Evolutionary conservation across 1,140 invertebrate genomes (phyloP).

Genomic region (Rhagoletis zephyria): DNA sequence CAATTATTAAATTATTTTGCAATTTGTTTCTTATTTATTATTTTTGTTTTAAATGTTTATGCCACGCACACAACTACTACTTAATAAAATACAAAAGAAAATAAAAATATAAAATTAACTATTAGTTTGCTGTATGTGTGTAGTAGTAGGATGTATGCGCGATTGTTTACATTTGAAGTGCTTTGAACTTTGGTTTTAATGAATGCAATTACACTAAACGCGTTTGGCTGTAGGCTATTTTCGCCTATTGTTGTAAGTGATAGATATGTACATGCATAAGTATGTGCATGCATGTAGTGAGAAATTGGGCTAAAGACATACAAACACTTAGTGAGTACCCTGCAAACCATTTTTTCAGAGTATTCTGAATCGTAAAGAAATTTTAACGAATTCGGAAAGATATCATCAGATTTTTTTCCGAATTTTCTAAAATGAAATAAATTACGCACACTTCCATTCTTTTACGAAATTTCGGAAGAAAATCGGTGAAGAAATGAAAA

Average conservation of each 20-base stretch:
- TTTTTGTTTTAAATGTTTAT: conserved; percentile 2
- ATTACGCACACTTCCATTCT: no score
- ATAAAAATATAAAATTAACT: conserved; percentile 34
- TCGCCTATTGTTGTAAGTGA: not conserved
- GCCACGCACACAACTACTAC: conserved; percentile 39
- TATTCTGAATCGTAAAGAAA: no score
- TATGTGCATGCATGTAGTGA: not conserved
- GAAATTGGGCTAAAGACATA: not conserved
- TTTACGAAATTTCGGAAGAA: no score
- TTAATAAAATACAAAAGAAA: not conserved
- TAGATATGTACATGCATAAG: not conserved
- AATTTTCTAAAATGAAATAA: no score
- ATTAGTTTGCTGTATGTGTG: not conserved
- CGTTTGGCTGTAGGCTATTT: not conserved
- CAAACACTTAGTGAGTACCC: no score
- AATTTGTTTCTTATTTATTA: not conserved
- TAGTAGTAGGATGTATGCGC: not conserved
- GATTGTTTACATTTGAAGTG: conserved; percentile 52
- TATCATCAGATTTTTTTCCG: no score
- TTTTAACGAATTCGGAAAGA: no score
- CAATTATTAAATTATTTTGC: conserved; percentile 53
- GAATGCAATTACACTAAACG: conserved; percentile 43
- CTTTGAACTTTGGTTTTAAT: conserved; percentile 55
- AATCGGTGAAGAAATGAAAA: no score
- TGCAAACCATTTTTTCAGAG: no score